Conservation (phyloP, 2,113 vertebrate genomes). For the Talpa occidentalis region DNA sequence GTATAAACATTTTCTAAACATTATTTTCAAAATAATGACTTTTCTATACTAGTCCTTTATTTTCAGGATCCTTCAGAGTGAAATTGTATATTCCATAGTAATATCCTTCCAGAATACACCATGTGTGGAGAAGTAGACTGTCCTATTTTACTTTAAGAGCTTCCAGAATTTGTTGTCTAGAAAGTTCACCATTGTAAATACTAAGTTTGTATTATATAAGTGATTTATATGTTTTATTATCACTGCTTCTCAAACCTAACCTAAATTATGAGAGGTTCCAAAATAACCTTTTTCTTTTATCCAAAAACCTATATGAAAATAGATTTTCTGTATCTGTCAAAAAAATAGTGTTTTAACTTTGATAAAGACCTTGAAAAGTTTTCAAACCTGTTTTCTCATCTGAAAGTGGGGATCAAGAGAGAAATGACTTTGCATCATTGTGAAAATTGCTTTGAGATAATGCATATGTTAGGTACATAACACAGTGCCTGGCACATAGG, state of each 20-base stretch:
- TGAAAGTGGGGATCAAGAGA: not conserved
- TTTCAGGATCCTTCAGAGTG: slow-evolving; percentile 73
- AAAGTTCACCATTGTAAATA: not conserved
- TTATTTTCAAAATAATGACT: slow-evolving; percentile 73
- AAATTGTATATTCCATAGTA: slow-evolving; percentile 75
- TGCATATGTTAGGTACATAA: not conserved
- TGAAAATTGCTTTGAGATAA: not conserved
- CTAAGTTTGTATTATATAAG: not conserved
- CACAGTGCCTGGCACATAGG: not conserved
- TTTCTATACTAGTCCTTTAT: slow-evolving; percentile 73
- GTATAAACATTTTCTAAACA: slow-evolving; percentile 71
- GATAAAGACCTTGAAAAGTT: not conserved
- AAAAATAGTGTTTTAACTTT: slow-evolving; percentile 19
- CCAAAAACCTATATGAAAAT: not conserved
- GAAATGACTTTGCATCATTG: not conserved
- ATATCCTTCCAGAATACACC: slow-evolving; percentile 71
- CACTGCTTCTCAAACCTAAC: slow-evolving; percentile 15
- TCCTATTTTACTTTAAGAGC: slow-evolving; percentile 66
- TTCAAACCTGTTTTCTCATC: not conserved
- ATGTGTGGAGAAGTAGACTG: slow-evolving; percentile 66
- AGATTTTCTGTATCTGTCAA: not conserved
- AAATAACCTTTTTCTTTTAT: slow-evolving; percentile 21
- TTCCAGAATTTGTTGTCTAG: slow-evolving; percentile 54
- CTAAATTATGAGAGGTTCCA: not conserved
- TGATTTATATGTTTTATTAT: not conserved